These are phyloP conservation scores for Cacatua alba DNA, from an alignment of 2,113 vertebrate genomes.

Conservation along the genomic window DNA sequence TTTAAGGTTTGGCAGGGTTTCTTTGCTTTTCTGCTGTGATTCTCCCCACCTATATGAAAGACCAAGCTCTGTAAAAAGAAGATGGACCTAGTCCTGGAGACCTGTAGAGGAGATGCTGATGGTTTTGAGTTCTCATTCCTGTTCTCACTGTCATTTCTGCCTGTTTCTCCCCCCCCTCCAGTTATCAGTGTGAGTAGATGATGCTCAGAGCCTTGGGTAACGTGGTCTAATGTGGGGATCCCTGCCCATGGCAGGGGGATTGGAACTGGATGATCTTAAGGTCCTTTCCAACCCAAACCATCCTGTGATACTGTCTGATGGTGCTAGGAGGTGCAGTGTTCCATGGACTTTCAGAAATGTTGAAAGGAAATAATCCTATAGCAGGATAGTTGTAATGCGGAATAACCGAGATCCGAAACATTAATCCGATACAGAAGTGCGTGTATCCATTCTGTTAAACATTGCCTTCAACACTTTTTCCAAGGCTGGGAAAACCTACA, in stretches of 20 bases:
- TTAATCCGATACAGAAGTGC: not conserved
- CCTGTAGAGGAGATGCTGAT: not conserved
- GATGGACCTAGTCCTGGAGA: not conserved
- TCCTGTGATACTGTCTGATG: not conserved
- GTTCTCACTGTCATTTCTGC: not conserved
- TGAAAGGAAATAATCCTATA: not conserved
- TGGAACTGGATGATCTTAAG: not conserved
- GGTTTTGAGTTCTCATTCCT: not conserved
- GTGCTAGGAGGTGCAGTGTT: not conserved
- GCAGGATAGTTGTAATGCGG: no score
- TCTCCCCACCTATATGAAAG: no score
- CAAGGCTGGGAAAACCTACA: not conserved
- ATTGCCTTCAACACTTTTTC: not conserved
- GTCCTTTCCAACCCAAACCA: not conserved
- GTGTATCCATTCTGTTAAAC: not conserved
- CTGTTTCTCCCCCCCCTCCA: not conserved
- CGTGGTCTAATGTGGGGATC: not conserved
- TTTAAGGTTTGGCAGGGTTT: no score
- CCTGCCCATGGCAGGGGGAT: not conserved
- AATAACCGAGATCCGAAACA: not conserved
- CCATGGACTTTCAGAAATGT: not conserved
- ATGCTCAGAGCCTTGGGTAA: not conserved
- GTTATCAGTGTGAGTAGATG: fast-evolving
- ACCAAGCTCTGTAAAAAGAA: no score
- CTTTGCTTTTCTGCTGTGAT: no score